Evolutionary conservation across 2,113 vertebrate genomes (phyloP).

Genomic region (Hydropotes inermis): DNA sequence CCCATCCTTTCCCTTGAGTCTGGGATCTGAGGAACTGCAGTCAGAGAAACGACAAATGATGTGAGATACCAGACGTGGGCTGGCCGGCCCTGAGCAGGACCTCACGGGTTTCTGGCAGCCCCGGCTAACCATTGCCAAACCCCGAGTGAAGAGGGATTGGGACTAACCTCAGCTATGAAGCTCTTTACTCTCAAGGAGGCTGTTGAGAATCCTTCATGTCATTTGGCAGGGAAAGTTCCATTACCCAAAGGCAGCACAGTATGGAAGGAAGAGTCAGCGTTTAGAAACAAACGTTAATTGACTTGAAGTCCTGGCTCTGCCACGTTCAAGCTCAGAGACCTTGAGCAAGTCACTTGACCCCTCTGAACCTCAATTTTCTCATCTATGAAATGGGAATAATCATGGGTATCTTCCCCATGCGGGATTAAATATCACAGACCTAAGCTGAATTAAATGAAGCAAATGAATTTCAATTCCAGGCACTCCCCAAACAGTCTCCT

Average conservation of each 20-base stretch:
- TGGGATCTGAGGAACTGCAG: neutral
- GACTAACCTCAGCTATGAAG: neutral
- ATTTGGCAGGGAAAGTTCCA: neutral
- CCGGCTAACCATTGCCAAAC: neutral
- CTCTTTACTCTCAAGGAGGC: neutral
- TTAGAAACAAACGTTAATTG: neutral
- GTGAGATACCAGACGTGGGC: fast-evolving
- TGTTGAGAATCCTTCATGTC: neutral
- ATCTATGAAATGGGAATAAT: neutral
- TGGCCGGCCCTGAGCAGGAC: neutral
- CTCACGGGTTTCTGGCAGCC: neutral
- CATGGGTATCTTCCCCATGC: too few relatives aligned
- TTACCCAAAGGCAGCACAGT: neutral
- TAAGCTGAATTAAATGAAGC: neutral
- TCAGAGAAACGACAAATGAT: fast-evolving
- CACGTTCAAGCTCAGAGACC: neutral
- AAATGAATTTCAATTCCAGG: neutral
- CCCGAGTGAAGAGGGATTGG: fast-evolving
- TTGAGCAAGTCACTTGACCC: neutral
- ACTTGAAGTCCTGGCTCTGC: neutral
- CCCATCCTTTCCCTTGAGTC: neutral
- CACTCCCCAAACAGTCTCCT: neutral
- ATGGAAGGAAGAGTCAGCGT: neutral
- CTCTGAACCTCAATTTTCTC: neutral
- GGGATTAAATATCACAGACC: neutral